Evolutionary conservation across 1,140 invertebrate species (phyloP), one percentile per base, ranked within the genome.

Genomic region (Caenorhabditis tropicalis): DNA sequence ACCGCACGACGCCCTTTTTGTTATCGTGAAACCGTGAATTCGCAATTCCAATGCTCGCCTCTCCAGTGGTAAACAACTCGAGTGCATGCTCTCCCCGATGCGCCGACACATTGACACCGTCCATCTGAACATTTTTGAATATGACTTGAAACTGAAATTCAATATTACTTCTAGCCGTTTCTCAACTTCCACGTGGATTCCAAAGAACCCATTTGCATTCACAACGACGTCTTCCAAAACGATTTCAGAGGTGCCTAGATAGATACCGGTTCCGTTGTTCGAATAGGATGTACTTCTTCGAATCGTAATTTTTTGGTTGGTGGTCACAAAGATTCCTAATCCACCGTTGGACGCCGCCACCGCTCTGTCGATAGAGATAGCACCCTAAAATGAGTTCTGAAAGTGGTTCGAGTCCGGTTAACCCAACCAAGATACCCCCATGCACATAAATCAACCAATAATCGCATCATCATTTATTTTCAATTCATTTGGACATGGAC

Each of bases 361-460:
- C 3, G 36, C 65, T 43, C 65, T 16, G n/a, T 74, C 65, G 12
- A 74, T 74, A 7, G 65, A 74, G 21, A 74, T 43, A 9, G 65
- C 43, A 4, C 65, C 65, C 65, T 74, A 36, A 36, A 65, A 39
- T 36, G 29, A 39, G 3, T 19, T 36, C 1, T 24, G 21, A 27
- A 27, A 29, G 24, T 21, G n/a, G n/a, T n/a, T n/a, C n/a, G n/a
- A n/a, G n/a, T n/a, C n/a, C n/a, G n/a, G n/a, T n/a, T n/a, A n/a
- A n/a, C n/a, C n/a, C n/a, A n/a, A n/a, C n/a, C n/a, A n/a, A n/a
- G n/a, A n/a, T n/a, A n/a, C n/a, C n/a, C n/a, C n/a, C n/a, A n/a
- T 74, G 65, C 65, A 74, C 65, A 74, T 74, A 74, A 74, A 74
- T 43, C 65, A 74, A 43, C 65, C 65, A 74, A 74, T 74, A 74